These are phyloP conservation scores for Scarus forsteni DNA, from an alignment of 2,797 vertebrate genomes.

Conservation along the genomic window DNA sequence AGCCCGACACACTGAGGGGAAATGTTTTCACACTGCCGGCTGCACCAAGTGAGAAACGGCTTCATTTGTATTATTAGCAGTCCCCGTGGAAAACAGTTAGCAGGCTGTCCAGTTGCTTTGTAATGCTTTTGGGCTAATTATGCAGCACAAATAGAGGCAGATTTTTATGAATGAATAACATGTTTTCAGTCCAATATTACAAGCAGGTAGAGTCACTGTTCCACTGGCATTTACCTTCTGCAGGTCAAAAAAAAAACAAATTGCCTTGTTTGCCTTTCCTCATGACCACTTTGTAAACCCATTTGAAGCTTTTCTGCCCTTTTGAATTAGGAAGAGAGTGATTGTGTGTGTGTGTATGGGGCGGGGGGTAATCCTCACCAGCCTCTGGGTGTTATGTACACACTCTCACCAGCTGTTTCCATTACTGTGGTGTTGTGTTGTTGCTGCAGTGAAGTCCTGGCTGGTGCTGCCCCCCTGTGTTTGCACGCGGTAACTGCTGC, in stretches of 20 bases:
- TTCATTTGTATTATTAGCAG: constrained; percentile 44
- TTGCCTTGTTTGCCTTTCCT: neutral
- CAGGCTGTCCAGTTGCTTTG: constrained; percentile 29
- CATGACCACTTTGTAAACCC: neutral
- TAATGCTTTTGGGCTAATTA: constrained; percentile 24
- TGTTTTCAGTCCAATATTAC: neutral
- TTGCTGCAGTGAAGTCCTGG: constrained; percentile 52
- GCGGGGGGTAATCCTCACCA: constrained; percentile 50
- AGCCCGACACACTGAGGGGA: constrained; percentile 25
- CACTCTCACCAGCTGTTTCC: constrained; percentile 64
- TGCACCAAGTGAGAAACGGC: constrained; percentile 37
- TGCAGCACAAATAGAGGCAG: neutral
- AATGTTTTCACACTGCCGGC: constrained; percentile 25
- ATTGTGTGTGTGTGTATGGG: neutral
- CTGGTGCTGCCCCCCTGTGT: constrained; percentile 77
- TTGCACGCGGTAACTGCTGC: constrained; percentile 58
- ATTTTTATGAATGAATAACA: constrained; percentile 17
- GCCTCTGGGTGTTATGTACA: constrained; percentile 61
- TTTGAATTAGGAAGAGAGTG: constrained; percentile 20
- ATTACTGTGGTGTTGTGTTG: constrained; percentile 41
- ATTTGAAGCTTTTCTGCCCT: constrained; percentile 18
- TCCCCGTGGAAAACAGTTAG: constrained; percentile 59
- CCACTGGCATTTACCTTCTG: constrained; percentile 2
- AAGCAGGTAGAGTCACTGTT: constrained; percentile 4
- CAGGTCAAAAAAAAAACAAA: neutral